Evolutionary conservation across 2,113 vertebrate species (phyloP).

Genomic region (Hippocampus comes): DNA sequence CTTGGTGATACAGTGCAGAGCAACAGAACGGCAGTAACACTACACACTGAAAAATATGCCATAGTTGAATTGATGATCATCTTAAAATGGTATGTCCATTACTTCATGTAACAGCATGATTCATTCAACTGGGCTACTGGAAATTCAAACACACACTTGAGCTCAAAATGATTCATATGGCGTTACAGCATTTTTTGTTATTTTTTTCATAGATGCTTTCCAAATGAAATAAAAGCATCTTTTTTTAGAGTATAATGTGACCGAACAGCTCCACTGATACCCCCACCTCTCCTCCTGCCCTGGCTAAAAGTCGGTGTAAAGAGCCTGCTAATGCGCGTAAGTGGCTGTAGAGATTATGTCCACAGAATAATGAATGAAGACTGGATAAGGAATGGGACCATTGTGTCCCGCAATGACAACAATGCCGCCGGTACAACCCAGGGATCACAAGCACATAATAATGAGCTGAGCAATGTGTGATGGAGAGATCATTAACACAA

Average conservation of each 20-base stretch:
- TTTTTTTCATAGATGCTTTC: not conserved
- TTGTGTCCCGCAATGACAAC: slow-evolving; percentile 56
- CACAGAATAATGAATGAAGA: slow-evolving; percentile 7
- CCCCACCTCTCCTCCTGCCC: not conserved
- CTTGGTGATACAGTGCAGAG: not conserved
- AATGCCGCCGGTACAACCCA: slow-evolving; percentile 53
- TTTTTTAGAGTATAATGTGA: not conserved
- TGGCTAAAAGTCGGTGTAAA: not conserved
- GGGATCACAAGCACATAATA: slow-evolving; percentile 56
- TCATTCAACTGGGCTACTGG: not conserved
- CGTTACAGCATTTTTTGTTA: not conserved
- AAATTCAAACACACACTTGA: not conserved
- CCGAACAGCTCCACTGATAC: not conserved
- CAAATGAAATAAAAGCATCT: not conserved
- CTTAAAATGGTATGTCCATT: not conserved
- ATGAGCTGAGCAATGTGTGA: slow-evolving; percentile 53
- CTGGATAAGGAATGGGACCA: slow-evolving; percentile 54
- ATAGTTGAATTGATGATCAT: not conserved
- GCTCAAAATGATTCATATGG: not conserved
- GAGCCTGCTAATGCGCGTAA: slow-evolving; percentile 30
- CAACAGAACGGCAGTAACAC: not conserved
- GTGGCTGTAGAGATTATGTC: slow-evolving; percentile 56
- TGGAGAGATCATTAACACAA: slow-evolving; percentile 54
- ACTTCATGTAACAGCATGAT: not conserved
- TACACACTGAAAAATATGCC: not conserved